Evolutionary conservation across 2,888 invertebrate genomes (phyloP).

Genomic region (Cremastinae sp.): DNA sequence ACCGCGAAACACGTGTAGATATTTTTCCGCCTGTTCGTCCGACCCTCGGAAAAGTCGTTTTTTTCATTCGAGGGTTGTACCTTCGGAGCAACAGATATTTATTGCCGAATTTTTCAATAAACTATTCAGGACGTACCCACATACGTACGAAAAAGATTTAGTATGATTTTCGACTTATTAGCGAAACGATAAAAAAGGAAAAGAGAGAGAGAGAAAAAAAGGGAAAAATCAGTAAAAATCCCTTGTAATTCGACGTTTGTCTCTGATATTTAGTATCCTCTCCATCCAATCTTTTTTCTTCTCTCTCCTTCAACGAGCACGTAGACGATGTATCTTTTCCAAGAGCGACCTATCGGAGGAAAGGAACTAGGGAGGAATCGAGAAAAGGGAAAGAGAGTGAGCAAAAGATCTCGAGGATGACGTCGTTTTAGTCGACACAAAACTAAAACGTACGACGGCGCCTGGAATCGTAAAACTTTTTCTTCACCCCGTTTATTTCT

Average conservation of each 20-base stretch:
- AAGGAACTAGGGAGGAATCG: slow-evolving; percentile 6
- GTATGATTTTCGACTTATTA: too few species aligned
- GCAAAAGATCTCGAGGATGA: slow-evolving; percentile 35
- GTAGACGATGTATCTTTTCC: slow-evolving; percentile 31
- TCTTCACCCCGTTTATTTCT: slow-evolving; percentile 19
- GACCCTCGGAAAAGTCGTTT: too few species aligned
- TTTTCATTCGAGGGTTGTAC: too few species aligned
- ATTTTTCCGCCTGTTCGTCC: too few species aligned
- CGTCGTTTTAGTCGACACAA: slow-evolving; percentile 22
- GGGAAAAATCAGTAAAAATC: too few species aligned
- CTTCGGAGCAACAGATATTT: neutral
- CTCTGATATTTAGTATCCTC: slow-evolving; percentile 27
- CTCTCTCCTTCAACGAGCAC: slow-evolving; percentile 21
- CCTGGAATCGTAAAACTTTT: slow-evolving; percentile 56
- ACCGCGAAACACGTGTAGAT: too few species aligned
- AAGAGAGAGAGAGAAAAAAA: neutral
- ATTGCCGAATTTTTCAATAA: neutral
- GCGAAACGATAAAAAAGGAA: too few species aligned
- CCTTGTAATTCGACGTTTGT: slow-evolving; percentile 3
- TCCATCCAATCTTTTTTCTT: slow-evolving; percentile 12
- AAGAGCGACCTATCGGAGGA: neutral
- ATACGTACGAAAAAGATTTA: too few species aligned
- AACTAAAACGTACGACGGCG: slow-evolving; percentile 55
- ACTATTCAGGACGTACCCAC: too few species aligned
- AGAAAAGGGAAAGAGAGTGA: neutral